Conservation (phyloP, 35 echinoderm and acorn worm species). For the Heliocidaris tuberculata region DNA sequence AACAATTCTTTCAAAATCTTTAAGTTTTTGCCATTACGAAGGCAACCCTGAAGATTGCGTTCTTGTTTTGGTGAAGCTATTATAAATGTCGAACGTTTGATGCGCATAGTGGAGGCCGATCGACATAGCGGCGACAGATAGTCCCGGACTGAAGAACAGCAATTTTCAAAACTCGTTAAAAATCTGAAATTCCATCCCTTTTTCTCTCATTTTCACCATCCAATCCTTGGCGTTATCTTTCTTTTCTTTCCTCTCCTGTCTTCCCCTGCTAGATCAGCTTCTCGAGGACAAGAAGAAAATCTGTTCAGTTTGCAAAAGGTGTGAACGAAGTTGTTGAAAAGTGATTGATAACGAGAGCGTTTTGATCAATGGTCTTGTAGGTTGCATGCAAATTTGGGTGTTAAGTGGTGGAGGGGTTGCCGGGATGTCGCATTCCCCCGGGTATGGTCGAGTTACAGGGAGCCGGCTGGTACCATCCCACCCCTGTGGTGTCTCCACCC, state of each 20-base stretch:
- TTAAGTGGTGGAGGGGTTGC: slow-evolving; percentile 33
- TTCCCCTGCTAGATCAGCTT: not conserved
- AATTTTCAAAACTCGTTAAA: slow-evolving; percentile 41
- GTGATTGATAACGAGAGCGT: slow-evolving; percentile 41
- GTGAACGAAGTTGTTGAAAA: slow-evolving; percentile 27
- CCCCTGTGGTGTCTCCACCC: not conserved
- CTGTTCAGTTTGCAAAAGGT: slow-evolving; percentile 37
- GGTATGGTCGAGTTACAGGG: slow-evolving; percentile 27
- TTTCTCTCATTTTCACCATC: slow-evolving; percentile 18
- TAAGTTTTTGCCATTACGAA: not conserved
- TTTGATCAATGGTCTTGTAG: slow-evolving; percentile 31
- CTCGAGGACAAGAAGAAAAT: not conserved
- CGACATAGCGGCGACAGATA: not conserved
- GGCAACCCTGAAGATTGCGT: not conserved
- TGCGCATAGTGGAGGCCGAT: not conserved
- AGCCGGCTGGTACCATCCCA: slow-evolving; percentile 1
- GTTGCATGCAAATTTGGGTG: slow-evolving; percentile 34
- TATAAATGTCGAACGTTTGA: slow-evolving; percentile 4
- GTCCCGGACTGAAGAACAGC: slow-evolving; percentile 30
- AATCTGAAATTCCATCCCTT: slow-evolving; percentile 31
- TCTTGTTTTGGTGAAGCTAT: not conserved
- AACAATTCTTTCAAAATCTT: not conserved
- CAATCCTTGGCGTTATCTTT: slow-evolving; percentile 5
- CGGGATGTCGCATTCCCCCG: not conserved
- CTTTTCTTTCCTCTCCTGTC: not conserved